These are phyloP conservation scores for Acleris literana DNA, from an alignment of 2,888 invertebrate species.

Conservation along the genomic window DNA sequence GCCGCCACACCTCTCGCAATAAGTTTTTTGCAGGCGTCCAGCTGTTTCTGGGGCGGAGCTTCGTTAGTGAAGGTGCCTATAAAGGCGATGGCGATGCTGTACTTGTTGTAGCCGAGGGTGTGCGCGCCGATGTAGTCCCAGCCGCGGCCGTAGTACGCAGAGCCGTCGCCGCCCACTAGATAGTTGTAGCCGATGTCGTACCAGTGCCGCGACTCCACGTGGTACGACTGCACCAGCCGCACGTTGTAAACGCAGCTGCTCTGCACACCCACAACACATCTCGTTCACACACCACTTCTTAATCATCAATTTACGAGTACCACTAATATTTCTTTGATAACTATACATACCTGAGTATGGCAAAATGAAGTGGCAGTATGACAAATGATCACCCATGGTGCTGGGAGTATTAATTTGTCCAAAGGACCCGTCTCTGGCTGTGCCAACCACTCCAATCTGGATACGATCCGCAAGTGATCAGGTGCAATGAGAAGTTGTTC, in stretches of 20 bases:
- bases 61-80: slow-evolving; percentile 87
- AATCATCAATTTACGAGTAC: neutral
- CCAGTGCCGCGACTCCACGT: slow-evolving; percentile 86
- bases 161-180: slow-evolving; percentile 90
- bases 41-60: slow-evolving; percentile 76
- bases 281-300: neutral
- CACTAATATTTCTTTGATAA: too few species aligned
- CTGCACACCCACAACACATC: slow-evolving; percentile 55
- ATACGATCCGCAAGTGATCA: slow-evolving; percentile 79
- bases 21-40: slow-evolving; percentile 85
- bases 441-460: slow-evolving; percentile 86
- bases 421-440: slow-evolving; percentile 79
- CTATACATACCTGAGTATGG: slow-evolving; percentile 67
- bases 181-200: slow-evolving; percentile 91
- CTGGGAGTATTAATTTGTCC: slow-evolving; percentile 60
- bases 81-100: slow-evolving; percentile 88
- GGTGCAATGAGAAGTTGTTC: slow-evolving; percentile 60
- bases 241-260: slow-evolving; percentile 84
- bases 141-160: slow-evolving; percentile 88
- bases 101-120: slow-evolving; percentile 85
- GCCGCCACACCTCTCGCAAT: slow-evolving; percentile 84
- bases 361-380: slow-evolving; percentile 87
- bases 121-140: slow-evolving; percentile 90
- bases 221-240: slow-evolving; percentile 86
- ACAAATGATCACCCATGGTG: slow-evolving; percentile 84